Evolutionary conservation across 2,888 invertebrate genomes (phyloP).

Genomic region (Apotomis capreana): DNA sequence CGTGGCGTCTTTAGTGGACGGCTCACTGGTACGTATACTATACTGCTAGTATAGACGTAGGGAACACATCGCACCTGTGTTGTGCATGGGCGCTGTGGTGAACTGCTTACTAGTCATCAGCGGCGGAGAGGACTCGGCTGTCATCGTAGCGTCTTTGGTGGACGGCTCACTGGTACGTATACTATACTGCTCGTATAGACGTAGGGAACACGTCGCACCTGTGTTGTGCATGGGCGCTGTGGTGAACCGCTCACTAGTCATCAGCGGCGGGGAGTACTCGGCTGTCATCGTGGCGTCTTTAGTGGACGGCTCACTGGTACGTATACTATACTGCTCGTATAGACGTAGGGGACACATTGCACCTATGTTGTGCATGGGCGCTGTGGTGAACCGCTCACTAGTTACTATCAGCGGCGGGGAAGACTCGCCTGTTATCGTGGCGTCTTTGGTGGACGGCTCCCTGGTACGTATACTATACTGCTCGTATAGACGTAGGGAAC

Average conservation of each 20-base stretch:
- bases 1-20: slow-evolving; percentile 87
- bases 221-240: slow-evolving; percentile 74
- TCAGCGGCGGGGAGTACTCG: no score
- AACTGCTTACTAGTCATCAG: slow-evolving; percentile 89
- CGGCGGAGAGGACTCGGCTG: slow-evolving; percentile 93
- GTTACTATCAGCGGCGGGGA: slow-evolving; percentile 93
- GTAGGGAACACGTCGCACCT: no score
- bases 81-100: slow-evolving; percentile 90
- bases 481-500: no score
- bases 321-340: no score
- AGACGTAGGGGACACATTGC: slow-evolving; percentile 91
- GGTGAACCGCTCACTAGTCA: no score
- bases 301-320: no score
- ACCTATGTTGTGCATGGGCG: slow-evolving; percentile 90
- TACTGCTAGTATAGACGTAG: slow-evolving; percentile 60
- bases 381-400: slow-evolving; percentile 88
- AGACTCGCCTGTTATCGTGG: slow-evolving; percentile 91
- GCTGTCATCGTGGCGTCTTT: no score
- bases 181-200: no score
- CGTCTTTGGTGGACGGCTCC: slow-evolving; percentile 88
- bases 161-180: slow-evolving; percentile 87
- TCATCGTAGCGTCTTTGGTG: slow-evolving; percentile 89
- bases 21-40: slow-evolving; percentile 84
- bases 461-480: slow-evolving; percentile 74
- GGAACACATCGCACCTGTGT: slow-evolving; percentile 91